Evolutionary conservation across 2,113 vertebrate species (phyloP), one percentile per base, ranked within the genome.

Genomic region (Rhombomys opimus): DNA sequence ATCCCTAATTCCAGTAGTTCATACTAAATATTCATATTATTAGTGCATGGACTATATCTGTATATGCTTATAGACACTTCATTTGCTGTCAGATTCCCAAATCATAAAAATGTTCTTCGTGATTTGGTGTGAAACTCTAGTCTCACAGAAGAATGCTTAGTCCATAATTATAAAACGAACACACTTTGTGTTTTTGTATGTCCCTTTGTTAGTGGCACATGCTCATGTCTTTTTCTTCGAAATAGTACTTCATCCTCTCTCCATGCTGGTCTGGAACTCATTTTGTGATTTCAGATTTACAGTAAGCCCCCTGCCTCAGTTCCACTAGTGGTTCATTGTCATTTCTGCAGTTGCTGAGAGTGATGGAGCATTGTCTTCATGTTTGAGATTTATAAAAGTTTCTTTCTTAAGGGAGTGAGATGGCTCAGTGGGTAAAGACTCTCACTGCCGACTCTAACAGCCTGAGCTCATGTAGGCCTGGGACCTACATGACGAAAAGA

Each of bases 41-140:
- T 85, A 96, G 87, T 75, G 50, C 82, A 80, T 35, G 13, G 41
- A 87, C 41, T 91, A 94, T 91, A 94, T 81, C 90, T 91, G 59
- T 32, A 87, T 84, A 59, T 41, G 87, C 87, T 86, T 84, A 18
- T 32, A 65, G 59, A 77, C 12, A 54, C 35, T 93, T 67, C 52
- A 90, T 89, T 85, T 85, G 59, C 27, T 95, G 57, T 35, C 80
- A 57, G 65, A 80, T 93, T 97, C 90, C 89, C 77, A 96, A 95
- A 78, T 93, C 87, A 63, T 23, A 63, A 84, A 96, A 91, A 61
- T 82, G 7, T 94, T 90, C 50, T 93, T 81, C 57, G 75, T 76
- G 52, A 91, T 87, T 95, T 91, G 67, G 7, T 46, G 15, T 81
- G 80, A 94, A 46, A 76, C 7, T 89, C 57, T 23, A 89, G 68